A percentile compares a stretch with the other conserved stretches of the same genome.
These are phyloP conservation scores for Tenualosa thibaudeaui DNA, from an alignment of 2,797 vertebrate species.

Conservation along the genomic window DNA sequence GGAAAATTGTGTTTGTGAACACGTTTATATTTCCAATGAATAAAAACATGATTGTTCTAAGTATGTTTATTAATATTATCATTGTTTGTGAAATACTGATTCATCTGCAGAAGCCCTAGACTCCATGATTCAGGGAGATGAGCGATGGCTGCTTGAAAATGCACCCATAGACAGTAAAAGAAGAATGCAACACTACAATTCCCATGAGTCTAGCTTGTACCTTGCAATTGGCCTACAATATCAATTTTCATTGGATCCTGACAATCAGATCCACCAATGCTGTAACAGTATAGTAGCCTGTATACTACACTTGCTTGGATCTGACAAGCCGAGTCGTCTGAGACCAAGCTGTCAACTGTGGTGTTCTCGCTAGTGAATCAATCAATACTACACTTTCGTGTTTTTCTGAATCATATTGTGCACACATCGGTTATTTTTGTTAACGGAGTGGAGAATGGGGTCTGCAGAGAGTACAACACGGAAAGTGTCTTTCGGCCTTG, in stretches of 20 bases:
- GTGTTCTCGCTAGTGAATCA: not conserved
- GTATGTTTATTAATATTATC: too few relatives aligned
- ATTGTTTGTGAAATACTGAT: too few relatives aligned
- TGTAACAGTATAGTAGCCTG: not conserved
- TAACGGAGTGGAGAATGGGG: conserved; percentile 72
- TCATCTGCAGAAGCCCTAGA: too few relatives aligned
- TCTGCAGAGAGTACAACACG: conserved; percentile 79
- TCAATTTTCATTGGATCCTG: conserved; percentile 41
- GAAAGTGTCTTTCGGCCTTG: conserved; percentile 85
- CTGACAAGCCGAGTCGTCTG: conserved; percentile 2
- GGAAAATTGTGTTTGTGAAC: too few relatives aligned
- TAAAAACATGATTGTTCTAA: too few relatives aligned
- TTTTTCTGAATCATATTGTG: not conserved
- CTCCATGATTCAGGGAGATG: too few relatives aligned
- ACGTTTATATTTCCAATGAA: too few relatives aligned
- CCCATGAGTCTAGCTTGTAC: conserved; percentile 32
- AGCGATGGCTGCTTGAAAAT: too few relatives aligned
- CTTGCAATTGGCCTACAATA: not conserved
- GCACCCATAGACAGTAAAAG: too few relatives aligned
- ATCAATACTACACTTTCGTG: not conserved
- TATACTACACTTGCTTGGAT: not conserved
- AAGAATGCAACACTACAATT: conserved; percentile 39
- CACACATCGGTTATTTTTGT: not conserved
- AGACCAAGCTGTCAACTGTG: conserved; percentile 9
- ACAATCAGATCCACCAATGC: conserved; percentile 35